Evolutionary conservation across 2,797 vertebrate genomes (phyloP), one percentile per base, ranked within the genome.

Genomic region (Gastrophryne carolinensis): DNA sequence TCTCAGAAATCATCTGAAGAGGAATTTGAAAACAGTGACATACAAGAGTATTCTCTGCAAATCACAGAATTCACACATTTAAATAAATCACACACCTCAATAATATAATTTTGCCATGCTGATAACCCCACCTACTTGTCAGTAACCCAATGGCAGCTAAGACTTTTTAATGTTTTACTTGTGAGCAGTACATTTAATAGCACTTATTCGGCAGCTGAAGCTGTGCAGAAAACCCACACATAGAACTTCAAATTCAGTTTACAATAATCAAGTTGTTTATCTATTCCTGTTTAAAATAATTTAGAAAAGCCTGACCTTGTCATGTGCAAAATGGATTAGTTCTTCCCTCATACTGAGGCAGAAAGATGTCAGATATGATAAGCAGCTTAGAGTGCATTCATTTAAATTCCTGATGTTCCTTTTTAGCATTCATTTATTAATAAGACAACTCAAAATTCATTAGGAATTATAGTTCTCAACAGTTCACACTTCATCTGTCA

Each of bases 341-440:
- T 41, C 17, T 44, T 35, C 26, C 44, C 49, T 44, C 21, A 29
- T 19, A 29, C 12, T 7, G 13, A 66, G 13, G 49, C 17, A 53
- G 50, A 11, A 39, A 63, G 44, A 69, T 61, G 53, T 53, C 56
- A 53, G 30, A 27, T 34, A 12, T 30, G 34, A 63, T 64, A 70
- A 35, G 49, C 44, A 54, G 13, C 34, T 70, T 39, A 75, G 50
- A 60, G 24, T 17, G 34, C 19, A 39, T 69, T 69, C 26, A 69
- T 69, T 69, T 76, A 39, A 24, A 63, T 64, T 57, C 21, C 35
- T n/a, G 35, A 49, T 64, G 50, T 32, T 27, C 37, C 58, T 64
- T 71, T 34, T 71, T 44, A 70, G 17, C 50, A 71, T 64, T 64
- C 29, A 64, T 77, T 63, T 71, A 63, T 63, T 76, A 63, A 17